Conservation (phyloP, 1,140 invertebrate species). For the Micrasema longulum region DNA sequence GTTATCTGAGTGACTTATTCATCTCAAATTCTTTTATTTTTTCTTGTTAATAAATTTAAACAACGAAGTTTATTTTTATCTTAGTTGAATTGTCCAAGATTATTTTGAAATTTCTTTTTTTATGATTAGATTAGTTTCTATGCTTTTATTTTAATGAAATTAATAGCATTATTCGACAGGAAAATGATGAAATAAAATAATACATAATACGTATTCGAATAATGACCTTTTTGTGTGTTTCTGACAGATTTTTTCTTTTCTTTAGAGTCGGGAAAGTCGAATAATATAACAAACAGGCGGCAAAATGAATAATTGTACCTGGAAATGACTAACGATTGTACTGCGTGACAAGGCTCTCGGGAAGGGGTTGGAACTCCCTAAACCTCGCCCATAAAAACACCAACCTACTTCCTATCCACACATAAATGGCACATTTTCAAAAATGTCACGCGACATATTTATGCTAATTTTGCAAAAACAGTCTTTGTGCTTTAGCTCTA, state of each 20-base stretch:
- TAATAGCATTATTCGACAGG: no score
- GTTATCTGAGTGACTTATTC: no score
- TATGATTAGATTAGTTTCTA: no score
- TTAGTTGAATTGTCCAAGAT: no score
- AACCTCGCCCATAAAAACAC: slow-evolving; percentile 40
- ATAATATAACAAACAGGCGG: slow-evolving; percentile 32
- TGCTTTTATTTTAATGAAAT: no score
- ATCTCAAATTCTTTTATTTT: no score
- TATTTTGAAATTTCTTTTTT: no score
- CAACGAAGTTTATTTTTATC: no score
- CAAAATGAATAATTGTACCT: slow-evolving; percentile 52
- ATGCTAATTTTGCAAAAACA: slow-evolving; percentile 19
- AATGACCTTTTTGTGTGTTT: slow-evolving; percentile 18
- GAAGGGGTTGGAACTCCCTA: not conserved
- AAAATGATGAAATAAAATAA: no score
- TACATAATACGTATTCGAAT: no score
- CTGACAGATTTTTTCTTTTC: slow-evolving; percentile 2
- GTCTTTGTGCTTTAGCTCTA: not conserved
- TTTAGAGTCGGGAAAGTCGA: slow-evolving; percentile 6
- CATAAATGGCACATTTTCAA: slow-evolving; percentile 33
- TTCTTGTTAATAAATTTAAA: no score
- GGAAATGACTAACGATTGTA: slow-evolving; percentile 50
- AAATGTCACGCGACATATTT: slow-evolving; percentile 33
- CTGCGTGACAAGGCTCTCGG: slow-evolving; percentile 44
- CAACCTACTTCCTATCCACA: slow-evolving; percentile 5